A percentile compares a stretch with the other conserved stretches of the same genome.
These are phyloP conservation scores for Tachuris rubrigastra DNA, from an alignment of 2,113 vertebrate genomes.

Conservation along the genomic window DNA sequence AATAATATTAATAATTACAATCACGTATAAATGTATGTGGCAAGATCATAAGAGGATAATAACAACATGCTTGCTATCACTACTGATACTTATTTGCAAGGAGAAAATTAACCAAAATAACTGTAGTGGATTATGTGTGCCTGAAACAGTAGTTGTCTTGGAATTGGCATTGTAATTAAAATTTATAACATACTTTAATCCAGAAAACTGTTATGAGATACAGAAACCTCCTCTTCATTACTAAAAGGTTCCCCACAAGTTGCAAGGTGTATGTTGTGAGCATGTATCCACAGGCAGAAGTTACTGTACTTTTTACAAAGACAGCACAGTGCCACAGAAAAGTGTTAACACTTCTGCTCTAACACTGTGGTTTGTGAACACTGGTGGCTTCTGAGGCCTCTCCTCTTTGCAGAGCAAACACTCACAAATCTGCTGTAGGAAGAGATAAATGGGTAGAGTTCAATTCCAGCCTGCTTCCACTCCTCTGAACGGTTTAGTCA, in stretches of 20 bases:
- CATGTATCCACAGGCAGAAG: background rate
- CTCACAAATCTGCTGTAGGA: background rate
- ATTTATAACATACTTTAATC: background rate
- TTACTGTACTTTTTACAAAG: background rate
- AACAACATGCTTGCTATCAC: background rate
- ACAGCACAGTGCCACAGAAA: background rate
- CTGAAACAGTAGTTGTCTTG: background rate
- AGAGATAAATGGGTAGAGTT: conserved; percentile 21
- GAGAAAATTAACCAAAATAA: background rate
- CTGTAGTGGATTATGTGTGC: background rate
- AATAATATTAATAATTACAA: background rate
- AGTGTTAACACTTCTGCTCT: background rate
- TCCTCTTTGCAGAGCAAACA: background rate
- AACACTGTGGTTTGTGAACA: background rate
- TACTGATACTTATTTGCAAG: background rate
- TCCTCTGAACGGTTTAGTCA: background rate
- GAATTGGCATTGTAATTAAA: background rate
- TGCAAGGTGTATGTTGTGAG: background rate
- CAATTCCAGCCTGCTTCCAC: background rate
- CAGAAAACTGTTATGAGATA: background rate
- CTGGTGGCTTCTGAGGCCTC: background rate
- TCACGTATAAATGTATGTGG: background rate
- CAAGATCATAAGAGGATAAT: background rate
- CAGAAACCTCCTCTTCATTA: background rate
- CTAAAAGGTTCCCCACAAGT: background rate